A percentile compares a stretch with the other conserved stretches of the same genome.
Evolutionary conservation across 2,797 vertebrate genomes (phyloP).

Genomic region (Centropyge bicolor): DNA sequence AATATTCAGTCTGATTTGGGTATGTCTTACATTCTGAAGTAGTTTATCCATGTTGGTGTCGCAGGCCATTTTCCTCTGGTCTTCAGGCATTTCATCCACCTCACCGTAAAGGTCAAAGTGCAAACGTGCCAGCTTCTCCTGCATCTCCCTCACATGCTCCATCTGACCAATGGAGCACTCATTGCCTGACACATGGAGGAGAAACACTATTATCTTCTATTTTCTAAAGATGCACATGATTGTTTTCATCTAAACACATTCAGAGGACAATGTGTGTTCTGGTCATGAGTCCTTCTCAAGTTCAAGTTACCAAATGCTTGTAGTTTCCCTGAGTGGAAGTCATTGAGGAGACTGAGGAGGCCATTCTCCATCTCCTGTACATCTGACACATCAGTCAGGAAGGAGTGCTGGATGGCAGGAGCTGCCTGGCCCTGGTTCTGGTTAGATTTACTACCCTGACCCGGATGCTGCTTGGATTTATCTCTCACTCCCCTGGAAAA

Average conservation of each 20-base stretch:
- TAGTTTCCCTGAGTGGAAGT: conserved; percentile 98
- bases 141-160: conserved; percentile 98
- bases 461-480: conserved; percentile 86
- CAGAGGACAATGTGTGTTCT: background rate
- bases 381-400: conserved; percentile 97
- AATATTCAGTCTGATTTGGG: background rate
- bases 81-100: conserved; percentile 94
- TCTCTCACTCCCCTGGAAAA: conserved; percentile 87
- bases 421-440: conserved; percentile 83
- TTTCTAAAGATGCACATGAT: background rate
- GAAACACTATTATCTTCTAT: background rate
- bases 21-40: conserved; percentile 90
- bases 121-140: conserved; percentile 96
- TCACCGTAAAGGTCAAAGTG: conserved; percentile 97
- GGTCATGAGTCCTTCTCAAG: background rate
- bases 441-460: conserved; percentile 31
- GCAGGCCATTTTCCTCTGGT: conserved; percentile 91
- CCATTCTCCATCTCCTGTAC: conserved; percentile 99
- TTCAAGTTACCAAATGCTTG: conserved; percentile 91
- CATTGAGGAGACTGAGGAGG: conserved; percentile 94
- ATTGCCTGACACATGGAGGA: conserved; percentile 82
- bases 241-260: background rate
- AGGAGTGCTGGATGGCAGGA: conserved; percentile 94
- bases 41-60: conserved; percentile 96
- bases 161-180: conserved; percentile 99